These are phyloP conservation scores for Burhinus bistriatus DNA, from an alignment of 2,113 vertebrate genomes.

Conservation along the genomic window DNA sequence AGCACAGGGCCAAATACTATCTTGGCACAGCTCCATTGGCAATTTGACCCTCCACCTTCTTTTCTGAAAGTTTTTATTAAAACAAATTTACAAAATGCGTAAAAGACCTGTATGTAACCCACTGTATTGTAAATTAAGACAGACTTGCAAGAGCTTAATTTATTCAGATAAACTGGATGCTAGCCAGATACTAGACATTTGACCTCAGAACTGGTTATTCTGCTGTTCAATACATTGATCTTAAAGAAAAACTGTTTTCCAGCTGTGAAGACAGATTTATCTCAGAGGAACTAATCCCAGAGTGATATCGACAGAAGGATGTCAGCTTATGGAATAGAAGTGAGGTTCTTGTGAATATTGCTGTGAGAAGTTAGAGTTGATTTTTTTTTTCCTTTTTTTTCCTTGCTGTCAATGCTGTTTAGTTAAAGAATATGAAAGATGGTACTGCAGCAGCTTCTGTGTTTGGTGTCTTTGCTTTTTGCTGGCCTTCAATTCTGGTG, in stretches of 20 bases:
- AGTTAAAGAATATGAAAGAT: not conserved
- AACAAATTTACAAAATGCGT: not conserved
- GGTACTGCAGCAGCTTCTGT: not conserved
- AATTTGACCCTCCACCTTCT: not conserved
- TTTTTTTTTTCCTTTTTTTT: accelerated
- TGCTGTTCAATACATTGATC: not conserved
- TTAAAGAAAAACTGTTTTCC: not conserved
- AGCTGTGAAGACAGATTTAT: not conserved
- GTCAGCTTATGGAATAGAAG: not conserved
- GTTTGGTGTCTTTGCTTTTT: not conserved
- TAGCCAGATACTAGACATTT: not conserved
- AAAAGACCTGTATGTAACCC: not conserved
- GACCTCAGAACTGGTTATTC: not conserved
- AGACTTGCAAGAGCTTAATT: not conserved
- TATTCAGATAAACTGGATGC: not conserved
- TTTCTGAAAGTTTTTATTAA: not conserved
- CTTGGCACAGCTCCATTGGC: not conserved
- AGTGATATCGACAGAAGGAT: not conserved
- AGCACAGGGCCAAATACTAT: not conserved
- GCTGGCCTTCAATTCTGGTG: not conserved
- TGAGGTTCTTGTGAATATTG: not conserved
- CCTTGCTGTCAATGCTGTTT: not conserved
- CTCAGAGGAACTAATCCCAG: not conserved
- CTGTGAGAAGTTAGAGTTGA: not conserved
- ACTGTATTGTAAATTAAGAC: not conserved